Conservation (phyloP, 2,113 vertebrate genomes). For the Crotalus helleri region DNA sequence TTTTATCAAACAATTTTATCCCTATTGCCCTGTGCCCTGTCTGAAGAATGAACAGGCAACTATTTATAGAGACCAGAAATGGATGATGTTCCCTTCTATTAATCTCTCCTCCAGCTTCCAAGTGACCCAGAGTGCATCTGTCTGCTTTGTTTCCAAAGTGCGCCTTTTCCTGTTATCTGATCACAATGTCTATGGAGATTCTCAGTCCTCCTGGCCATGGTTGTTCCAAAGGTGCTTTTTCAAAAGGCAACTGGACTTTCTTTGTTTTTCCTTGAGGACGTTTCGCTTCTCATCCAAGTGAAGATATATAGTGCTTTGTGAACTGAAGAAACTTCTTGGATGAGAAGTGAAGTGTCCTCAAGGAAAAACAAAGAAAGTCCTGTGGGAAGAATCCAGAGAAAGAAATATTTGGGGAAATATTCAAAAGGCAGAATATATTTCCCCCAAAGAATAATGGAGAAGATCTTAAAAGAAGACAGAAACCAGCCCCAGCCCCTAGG, state of each 20-base stretch:
- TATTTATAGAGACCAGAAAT: background rate
- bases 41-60: background rate
- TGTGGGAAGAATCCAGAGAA: too few relatives aligned
- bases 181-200: background rate
- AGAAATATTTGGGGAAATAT: too few relatives aligned
- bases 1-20: background rate
- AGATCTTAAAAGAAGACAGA: too few relatives aligned
- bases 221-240: background rate
- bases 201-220: background rate
- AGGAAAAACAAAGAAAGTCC: background rate
- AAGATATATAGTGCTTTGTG: background rate
- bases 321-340: background rate
- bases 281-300: background rate
- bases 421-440: too few relatives aligned
- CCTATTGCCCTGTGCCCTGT: background rate
- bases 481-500: too few relatives aligned
- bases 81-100: background rate
- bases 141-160: background rate
- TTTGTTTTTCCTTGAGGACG: background rate
- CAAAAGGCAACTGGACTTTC: background rate
- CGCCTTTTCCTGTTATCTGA: background rate
- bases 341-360: background rate
- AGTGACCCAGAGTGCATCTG: background rate
- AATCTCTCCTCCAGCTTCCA: background rate
- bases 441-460: too few relatives aligned